Conservation (phyloP, 2,888 invertebrate genomes). For the Ophion costatus region DNA sequence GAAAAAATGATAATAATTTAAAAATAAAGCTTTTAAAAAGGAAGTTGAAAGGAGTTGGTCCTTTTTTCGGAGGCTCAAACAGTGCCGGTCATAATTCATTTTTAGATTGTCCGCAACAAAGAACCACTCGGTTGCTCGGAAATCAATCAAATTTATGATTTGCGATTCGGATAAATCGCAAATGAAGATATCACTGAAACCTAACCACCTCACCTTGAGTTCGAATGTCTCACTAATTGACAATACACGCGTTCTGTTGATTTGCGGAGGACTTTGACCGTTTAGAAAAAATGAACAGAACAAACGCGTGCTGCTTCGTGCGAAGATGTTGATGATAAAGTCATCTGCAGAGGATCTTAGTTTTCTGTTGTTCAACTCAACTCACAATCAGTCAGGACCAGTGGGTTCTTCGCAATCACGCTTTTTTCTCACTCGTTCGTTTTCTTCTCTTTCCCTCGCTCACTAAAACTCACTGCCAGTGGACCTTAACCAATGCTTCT, state of each 20-base stretch:
- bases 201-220: not conserved
- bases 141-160: too few species aligned
- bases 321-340: slow-evolving; percentile 1
- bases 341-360: not conserved
- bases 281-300: not conserved
- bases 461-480: too few species aligned
- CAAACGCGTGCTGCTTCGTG: not conserved
- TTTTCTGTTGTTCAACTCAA: not conserved
- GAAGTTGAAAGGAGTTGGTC: not conserved
- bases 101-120: too few species aligned
- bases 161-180: not conserved
- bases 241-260: not conserved
- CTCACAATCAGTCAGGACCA: not conserved
- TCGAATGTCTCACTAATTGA: not conserved
- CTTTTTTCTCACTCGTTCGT: not conserved
- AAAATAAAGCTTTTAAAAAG: too few species aligned
- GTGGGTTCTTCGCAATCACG: not conserved
- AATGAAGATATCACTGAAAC: not conserved
- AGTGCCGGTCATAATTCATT: not conserved
- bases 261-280: not conserved
- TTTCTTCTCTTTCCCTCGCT: not conserved
- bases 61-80: not conserved
- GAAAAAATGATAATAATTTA: too few species aligned
- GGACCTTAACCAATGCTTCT: too few species aligned
- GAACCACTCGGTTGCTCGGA: too few species aligned